phyloP scores from a whole-genome alignment of 2,113 vertebrate species.

The Heterocephalus glaber region DNA sequence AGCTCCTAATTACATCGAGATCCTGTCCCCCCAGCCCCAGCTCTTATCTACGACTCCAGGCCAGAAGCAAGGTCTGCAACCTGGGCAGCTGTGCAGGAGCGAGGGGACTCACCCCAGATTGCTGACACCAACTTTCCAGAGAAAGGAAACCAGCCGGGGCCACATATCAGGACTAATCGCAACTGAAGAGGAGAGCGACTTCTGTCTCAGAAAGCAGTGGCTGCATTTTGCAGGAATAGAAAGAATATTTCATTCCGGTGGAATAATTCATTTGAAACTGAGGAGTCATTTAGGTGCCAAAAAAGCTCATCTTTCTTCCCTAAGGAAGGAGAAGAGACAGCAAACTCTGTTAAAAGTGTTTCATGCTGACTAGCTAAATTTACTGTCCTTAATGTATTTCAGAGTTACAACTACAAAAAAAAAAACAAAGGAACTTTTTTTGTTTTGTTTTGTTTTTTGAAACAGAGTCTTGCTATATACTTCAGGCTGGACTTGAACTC shows the following conservation, averaged over 20 bases:
- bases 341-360: slow-evolving; percentile 35
- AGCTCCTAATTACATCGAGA: background rate
- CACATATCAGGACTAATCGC: background rate
- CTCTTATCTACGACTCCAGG: background rate
- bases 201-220: slow-evolving; percentile 35
- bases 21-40: background rate
- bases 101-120: background rate
- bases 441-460: background rate
- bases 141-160: slow-evolving; percentile 26
- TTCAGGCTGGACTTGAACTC: background rate
- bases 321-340: slow-evolving; percentile 50
- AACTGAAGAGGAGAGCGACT: background rate
- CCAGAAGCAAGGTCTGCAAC: background rate
- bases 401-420: slow-evolving; percentile 35
- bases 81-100: background rate
- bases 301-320: slow-evolving; percentile 63
- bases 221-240: slow-evolving; percentile 1
- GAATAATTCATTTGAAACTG: slow-evolving; percentile 61
- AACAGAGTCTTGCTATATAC: background rate
- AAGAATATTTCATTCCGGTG: slow-evolving; percentile 55
- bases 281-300: slow-evolving; percentile 49
- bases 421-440: background rate
- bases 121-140: background rate
- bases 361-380: slow-evolving; percentile 44
- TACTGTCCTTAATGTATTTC: slow-evolving; percentile 43